Evolutionary conservation across 2,888 invertebrate genomes (phyloP).

Genomic region (Pachydiplax longipennis): DNA sequence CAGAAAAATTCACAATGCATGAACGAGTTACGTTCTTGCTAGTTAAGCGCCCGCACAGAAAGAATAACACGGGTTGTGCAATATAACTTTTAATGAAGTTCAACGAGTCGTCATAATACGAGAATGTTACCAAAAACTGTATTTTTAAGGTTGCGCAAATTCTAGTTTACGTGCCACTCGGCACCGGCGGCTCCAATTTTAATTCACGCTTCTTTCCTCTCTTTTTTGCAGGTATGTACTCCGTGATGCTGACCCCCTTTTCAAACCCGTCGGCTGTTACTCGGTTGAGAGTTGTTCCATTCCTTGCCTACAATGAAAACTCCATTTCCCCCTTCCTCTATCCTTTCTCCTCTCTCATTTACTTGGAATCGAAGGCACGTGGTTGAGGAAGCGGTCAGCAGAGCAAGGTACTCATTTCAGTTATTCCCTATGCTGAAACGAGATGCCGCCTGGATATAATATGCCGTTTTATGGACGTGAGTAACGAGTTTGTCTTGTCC

Average conservation of each 20-base stretch:
- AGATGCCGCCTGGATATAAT: not conserved
- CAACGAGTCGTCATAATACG: not conserved
- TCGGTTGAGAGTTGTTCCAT: not conserved
- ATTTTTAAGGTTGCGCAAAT: not conserved
- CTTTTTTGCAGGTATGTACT: slow-evolving; percentile 27
- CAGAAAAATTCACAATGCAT: too few relatives aligned
- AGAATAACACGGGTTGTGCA: not conserved
- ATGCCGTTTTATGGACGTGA: not conserved
- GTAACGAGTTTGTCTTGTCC: not conserved
- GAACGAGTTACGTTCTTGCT: too few relatives aligned
- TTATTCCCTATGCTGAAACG: not conserved
- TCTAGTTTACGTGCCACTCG: not conserved
- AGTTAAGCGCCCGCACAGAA: not conserved
- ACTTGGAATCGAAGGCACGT: not conserved
- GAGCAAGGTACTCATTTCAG: not conserved
- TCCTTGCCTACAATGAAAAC: slow-evolving; percentile 7
- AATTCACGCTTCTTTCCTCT: not conserved
- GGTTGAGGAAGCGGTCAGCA: not conserved
- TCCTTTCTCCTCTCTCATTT: not conserved
- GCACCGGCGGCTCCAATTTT: not conserved
- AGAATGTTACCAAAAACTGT: not conserved
- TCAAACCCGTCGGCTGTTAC: not conserved
- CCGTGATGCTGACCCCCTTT: not conserved
- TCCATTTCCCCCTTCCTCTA: not conserved
- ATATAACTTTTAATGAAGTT: not conserved